Conservation (phyloP, 2,888 invertebrate species). For the Pandemis cinnamomeana region DNA sequence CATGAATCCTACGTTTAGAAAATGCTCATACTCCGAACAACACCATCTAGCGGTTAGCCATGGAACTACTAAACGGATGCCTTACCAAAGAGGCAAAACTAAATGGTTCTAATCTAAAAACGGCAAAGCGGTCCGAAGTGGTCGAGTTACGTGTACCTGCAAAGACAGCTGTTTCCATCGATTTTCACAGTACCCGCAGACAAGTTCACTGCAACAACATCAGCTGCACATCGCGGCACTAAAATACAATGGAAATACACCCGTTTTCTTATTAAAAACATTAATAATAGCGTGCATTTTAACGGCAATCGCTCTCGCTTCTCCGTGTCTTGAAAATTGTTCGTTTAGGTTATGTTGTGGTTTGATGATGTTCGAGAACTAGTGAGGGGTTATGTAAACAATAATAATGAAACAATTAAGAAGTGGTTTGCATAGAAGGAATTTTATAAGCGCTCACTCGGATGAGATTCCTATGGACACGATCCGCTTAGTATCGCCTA, state of each 20-base stretch:
- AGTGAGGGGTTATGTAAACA: conserved; percentile 45
- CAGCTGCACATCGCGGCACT: conserved; percentile 54
- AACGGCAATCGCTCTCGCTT: not conserved
- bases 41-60: conserved; percentile 7
- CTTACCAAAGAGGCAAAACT: not conserved
- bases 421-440: conserved; percentile 66
- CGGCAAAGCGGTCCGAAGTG: conserved; percentile 15
- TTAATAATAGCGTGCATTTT: not conserved
- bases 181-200: conserved; percentile 66
- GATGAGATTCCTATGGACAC: conserved; percentile 72
- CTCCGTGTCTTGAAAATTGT: conserved; percentile 8
- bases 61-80: not conserved
- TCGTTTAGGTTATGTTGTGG: conserved; percentile 61
- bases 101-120: not conserved
- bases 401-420: conserved; percentile 60
- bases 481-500: conserved; percentile 71
- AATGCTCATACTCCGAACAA: not conserved
- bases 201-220: conserved; percentile 66
- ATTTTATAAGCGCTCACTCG: conserved; percentile 67
- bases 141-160: conserved; percentile 27
- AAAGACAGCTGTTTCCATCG: conserved; percentile 76
- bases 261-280: conserved; percentile 18
- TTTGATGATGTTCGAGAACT: conserved; percentile 45
- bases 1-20: not conserved
- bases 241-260: conserved; percentile 49